Evolutionary conservation across 2,888 invertebrate species (phyloP), one percentile per base, ranked within the genome.

Genomic region (Nasonovia ribisnigri): DNA sequence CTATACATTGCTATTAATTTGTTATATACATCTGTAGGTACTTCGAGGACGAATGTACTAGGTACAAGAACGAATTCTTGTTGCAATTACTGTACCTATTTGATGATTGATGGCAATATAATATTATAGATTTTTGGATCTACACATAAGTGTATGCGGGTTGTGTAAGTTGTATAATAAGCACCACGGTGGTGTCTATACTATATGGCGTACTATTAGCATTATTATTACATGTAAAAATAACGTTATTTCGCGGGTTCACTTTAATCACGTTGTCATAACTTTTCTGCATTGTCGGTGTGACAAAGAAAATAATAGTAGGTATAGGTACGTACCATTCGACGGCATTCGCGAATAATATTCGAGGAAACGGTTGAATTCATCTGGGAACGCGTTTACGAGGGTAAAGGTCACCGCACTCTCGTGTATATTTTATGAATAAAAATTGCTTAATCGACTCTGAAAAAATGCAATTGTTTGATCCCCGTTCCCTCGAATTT

Each of bases 401-500:
- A 86, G 91, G 91, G 46, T 57, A 91, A 57, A 86, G 57, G 54
- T 84, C 84, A 86, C 46, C 57, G 46, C 91, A 57, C 57, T 91
- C 86, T 43, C 6, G n/a, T 86, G 26, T 60, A 57, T 84, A 77
- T 91, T 84, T n/a, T 77, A 24, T 57, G 46, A 24, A 90, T 51
- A 91, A 84, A 54, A 91, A 57, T 54, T 86, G 57, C 24, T 91
- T 86, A 86, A 91, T 91, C 86, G 91, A 91, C 84, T 91, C 86
- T 86, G n/a, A 91, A 84, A 84, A 91, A 86, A 54, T 77, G 77
- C 43, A n/a, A 86, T 91, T 46, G 84, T 86, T 54, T 91, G 54
- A 57, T 54, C 84, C 84, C 29, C 1, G n/a, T 36, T 86, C 43
- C 43, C 11, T 57, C 3, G 4, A 54, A 90, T 36, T 20, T 46